phyloP scores from a whole-genome alignment of 2,113 vertebrate genomes.

The Pristiophorus japonicus region DNA sequence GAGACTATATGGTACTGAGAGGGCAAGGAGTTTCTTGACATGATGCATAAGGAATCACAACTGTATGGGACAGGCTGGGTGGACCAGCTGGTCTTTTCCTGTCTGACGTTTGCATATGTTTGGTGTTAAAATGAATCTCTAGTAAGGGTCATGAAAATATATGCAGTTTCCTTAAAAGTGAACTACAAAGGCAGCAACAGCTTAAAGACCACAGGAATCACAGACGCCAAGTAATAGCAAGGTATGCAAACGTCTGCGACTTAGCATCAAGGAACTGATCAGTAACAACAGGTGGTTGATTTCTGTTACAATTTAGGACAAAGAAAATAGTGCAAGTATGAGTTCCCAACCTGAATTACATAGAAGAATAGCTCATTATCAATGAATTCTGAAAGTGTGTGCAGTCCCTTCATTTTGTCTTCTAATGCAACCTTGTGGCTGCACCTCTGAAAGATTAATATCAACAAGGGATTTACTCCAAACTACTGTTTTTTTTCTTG shows the following conservation, averaged over 20 bases:
- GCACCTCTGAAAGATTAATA: not conserved
- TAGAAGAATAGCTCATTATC: not conserved
- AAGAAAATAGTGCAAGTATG: not conserved
- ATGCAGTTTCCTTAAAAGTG: not conserved
- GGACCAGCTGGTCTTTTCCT: not conserved
- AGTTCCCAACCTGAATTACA: not conserved
- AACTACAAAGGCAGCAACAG: not conserved
- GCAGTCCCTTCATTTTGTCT: not conserved
- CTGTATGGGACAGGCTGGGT: not conserved
- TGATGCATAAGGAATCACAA: not conserved
- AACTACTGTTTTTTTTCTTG: not conserved
- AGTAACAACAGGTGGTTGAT: not conserved
- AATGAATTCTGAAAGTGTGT: not conserved
- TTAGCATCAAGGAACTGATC: not conserved
- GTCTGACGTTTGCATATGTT: not conserved
- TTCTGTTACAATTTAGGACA: not conserved
- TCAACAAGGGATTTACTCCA: too few relatives aligned
- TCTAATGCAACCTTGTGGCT: not conserved
- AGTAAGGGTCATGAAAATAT: not conserved
- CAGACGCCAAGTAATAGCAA: not conserved
- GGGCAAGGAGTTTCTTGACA: not conserved
- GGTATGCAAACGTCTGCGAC: not conserved
- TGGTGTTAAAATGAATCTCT: not conserved
- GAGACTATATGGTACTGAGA: not conserved
- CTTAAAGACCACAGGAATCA: not conserved